A percentile compares a stretch with the other conserved stretches of the same genome.
Evolutionary conservation across 1,140 invertebrate species (phyloP).

Genomic region (Ceratina australensis): DNA sequence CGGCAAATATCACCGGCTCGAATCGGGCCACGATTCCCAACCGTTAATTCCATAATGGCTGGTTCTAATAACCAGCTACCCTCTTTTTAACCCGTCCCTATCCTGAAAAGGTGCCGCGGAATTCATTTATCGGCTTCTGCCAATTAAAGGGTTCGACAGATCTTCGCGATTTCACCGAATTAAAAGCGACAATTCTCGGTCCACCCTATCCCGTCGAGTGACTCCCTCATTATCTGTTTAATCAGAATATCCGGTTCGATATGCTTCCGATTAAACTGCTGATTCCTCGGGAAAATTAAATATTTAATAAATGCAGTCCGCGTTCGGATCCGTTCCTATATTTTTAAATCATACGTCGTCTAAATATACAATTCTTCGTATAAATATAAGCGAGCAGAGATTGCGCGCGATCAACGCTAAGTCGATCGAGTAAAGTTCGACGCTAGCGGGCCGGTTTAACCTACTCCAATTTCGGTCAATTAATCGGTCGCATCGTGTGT

Average conservation of each 20-base stretch:
- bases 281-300: too few relatives aligned
- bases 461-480: constrained; percentile 12
- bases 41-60: constrained; percentile 42
- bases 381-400: too few relatives aligned
- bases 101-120: constrained; percentile 23
- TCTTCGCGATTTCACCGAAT: not conserved
- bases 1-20: constrained; percentile 33
- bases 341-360: too few relatives aligned
- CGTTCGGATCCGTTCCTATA: too few relatives aligned
- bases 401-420: not conserved
- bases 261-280: too few relatives aligned
- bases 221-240: not conserved
- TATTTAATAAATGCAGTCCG: too few relatives aligned
- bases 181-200: not conserved
- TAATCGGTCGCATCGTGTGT: not conserved
- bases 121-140: constrained; percentile 30
- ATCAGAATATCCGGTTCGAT: not conserved
- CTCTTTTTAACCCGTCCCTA: constrained; percentile 10
- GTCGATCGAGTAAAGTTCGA: not conserved
- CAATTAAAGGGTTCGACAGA: constrained; percentile 13
- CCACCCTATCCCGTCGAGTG: not conserved
- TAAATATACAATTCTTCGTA: too few relatives aligned
- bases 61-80: constrained; percentile 27
- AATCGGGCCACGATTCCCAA: constrained; percentile 24
- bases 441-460: not conserved